A percentile compares a stretch with the other conserved stretches of the same genome.
These are phyloP conservation scores for Cyanoderma ruficeps DNA, from an alignment of 2,113 vertebrate genomes.

Conservation along the genomic window DNA sequence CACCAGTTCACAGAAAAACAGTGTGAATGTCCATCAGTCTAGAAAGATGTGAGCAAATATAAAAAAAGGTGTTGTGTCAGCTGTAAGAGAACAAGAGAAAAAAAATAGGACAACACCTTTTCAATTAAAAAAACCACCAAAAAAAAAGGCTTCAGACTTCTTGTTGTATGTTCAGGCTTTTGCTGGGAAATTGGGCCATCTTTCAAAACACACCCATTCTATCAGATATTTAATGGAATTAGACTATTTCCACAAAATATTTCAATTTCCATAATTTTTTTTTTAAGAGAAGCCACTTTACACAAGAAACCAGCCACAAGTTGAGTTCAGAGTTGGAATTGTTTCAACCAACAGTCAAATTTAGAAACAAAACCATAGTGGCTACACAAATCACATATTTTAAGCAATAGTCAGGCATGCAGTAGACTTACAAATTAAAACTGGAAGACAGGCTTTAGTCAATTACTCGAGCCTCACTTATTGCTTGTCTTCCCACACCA, in stretches of 20 bases:
- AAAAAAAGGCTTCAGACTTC: background rate
- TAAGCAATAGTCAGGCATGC: background rate
- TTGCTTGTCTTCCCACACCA: background rate
- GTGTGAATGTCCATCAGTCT: background rate
- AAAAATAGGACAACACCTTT: background rate
- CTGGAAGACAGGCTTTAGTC: background rate
- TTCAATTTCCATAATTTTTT: background rate
- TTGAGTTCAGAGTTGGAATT: background rate
- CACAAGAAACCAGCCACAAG: background rate
- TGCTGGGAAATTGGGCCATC: background rate
- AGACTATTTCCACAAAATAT: background rate
- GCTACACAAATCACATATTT: background rate
- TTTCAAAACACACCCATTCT: background rate
- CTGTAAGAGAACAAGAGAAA: background rate
- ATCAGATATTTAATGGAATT: background rate
- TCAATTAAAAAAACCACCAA: background rate
- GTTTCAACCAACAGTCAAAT: background rate
- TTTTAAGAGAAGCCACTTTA: background rate
- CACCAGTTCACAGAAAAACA: background rate
- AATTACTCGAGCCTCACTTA: background rate
- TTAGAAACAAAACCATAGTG: background rate
- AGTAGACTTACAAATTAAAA: background rate
- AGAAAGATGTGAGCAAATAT: background rate
- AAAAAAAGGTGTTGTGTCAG: background rate
- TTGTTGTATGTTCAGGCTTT: background rate